Evolutionary conservation across 2,888 invertebrate genomes (phyloP).

Genomic region (Aproaerema taeniolella): DNA sequence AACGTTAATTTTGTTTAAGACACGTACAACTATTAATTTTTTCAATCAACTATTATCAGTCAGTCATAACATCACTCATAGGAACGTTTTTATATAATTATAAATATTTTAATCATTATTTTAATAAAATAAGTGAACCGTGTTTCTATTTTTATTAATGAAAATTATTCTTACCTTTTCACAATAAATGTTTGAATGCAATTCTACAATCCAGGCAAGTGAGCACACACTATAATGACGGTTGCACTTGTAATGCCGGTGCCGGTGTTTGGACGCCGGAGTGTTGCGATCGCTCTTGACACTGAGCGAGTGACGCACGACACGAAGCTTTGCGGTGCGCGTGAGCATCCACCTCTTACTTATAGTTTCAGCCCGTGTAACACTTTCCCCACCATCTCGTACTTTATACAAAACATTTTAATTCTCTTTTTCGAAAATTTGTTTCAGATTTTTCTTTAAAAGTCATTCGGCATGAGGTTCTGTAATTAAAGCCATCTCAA

Average conservation of each 20-base stretch:
- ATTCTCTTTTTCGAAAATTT: neutral
- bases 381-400: conserved; percentile 62
- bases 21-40: too few species aligned
- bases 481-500: too few species aligned
- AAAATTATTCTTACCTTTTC: conserved; percentile 4
- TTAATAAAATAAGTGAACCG: too few species aligned
- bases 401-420: neutral
- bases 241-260: neutral
- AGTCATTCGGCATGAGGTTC: too few species aligned
- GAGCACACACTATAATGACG: conserved; percentile 7
- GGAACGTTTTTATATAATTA: too few species aligned
- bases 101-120: too few species aligned
- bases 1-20: too few species aligned
- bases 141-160: too few species aligned
- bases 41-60: too few species aligned
- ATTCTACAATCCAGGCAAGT: neutral
- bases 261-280: neutral
- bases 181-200: neutral
- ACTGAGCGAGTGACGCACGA: conserved; percentile 28
- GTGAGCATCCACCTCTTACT: conserved; percentile 49
- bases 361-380: conserved; percentile 63
- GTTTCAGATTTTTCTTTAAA: too few species aligned
- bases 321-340: conserved; percentile 51
- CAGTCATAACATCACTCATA: too few species aligned
- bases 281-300: conserved; percentile 31